Conservation (phyloP, 2,797 vertebrate genomes). For the Gymnocypris eckloni region DNA sequence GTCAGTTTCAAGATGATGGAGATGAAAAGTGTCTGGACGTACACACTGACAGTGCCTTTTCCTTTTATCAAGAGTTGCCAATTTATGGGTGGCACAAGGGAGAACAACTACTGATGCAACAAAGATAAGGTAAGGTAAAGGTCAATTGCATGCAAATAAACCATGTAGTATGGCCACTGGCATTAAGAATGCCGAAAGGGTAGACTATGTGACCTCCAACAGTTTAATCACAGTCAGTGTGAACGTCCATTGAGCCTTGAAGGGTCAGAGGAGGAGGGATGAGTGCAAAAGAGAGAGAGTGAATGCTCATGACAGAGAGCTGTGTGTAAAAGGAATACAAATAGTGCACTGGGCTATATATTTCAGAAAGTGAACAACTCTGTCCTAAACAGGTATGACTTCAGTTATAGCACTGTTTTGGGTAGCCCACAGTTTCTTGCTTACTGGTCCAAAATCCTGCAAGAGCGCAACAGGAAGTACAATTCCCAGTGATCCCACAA, state of each 20-base stretch:
- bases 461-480: background rate
- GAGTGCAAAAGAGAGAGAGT: conserved; percentile 15
- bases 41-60: background rate
- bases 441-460: background rate
- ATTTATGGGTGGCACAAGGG: background rate
- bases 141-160: conserved; percentile 1
- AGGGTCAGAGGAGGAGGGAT: background rate
- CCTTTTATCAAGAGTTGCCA: background rate
- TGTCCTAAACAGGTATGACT: background rate
- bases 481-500: background rate
- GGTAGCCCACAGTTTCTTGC: background rate
- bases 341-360: conserved; percentile 63
- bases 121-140: background rate
- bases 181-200: background rate
- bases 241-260: background rate
- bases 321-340: background rate
- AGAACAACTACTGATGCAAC: background rate
- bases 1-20: background rate
- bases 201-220: background rate
- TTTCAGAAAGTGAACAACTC: conserved; percentile 62
- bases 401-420: no score
- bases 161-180: background rate
- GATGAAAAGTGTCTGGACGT: background rate
- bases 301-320: conserved; percentile 42
- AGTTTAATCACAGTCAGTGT: background rate